phyloP scores from a whole-genome alignment of 2,113 vertebrate genomes.

The Neotragus moschatus region DNA sequence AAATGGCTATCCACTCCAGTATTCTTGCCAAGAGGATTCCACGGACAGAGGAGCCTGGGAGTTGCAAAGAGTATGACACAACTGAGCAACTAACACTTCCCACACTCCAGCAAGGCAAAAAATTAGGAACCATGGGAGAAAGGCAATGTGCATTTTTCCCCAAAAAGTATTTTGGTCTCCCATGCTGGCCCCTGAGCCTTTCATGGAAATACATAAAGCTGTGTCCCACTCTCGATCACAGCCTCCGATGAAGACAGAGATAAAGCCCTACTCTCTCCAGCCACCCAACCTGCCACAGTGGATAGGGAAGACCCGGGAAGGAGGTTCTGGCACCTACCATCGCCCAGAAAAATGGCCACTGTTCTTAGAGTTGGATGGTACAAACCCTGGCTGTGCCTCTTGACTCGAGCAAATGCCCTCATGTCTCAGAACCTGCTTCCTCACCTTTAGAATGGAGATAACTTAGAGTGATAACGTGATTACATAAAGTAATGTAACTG shows the following conservation, averaged over 20 bases:
- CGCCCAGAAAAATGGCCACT: background rate
- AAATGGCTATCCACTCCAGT: background rate
- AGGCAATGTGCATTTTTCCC: background rate
- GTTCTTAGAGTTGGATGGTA: background rate
- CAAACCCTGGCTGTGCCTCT: background rate
- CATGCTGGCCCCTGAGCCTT: background rate
- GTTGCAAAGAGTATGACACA: background rate
- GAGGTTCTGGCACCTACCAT: background rate
- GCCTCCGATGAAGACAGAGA: background rate
- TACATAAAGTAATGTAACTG: constrained; percentile 6
- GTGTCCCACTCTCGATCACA: background rate
- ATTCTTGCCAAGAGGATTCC: background rate
- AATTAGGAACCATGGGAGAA: background rate
- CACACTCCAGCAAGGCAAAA: background rate
- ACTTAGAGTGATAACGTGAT: background rate
- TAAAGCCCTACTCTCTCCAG: background rate
- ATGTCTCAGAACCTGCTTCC: background rate
- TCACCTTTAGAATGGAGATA: background rate
- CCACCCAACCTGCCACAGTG: background rate
- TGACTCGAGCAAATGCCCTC: background rate
- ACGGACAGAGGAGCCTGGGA: background rate
- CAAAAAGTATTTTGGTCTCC: background rate
- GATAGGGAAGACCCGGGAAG: background rate
- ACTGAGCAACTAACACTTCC: background rate
- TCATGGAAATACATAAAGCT: background rate